These are phyloP conservation scores for Atta texana DNA, from an alignment of 1,140 invertebrate genomes.

Conservation along the genomic window DNA sequence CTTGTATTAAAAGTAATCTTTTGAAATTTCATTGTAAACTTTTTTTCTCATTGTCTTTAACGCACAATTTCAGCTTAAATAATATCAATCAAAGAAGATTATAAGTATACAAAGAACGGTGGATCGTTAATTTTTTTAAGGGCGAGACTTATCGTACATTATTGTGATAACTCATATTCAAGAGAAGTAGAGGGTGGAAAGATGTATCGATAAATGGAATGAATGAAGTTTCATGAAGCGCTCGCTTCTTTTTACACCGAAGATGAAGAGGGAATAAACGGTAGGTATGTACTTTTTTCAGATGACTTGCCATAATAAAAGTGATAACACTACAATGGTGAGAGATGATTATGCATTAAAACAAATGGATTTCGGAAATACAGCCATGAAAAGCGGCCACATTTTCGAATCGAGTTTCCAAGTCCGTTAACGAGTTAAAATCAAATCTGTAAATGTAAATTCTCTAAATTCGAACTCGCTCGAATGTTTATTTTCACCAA, in stretches of 20 bases:
- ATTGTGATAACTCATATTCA: slow-evolving; percentile 36
- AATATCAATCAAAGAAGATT: background rate
- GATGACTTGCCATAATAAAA: slow-evolving; percentile 20
- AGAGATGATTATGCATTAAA: background rate
- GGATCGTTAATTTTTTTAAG: slow-evolving; percentile 43
- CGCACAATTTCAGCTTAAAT: slow-evolving; percentile 16
- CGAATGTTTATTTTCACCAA: background rate
- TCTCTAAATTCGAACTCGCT: background rate
- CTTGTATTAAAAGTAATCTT: background rate
- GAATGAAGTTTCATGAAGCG: slow-evolving; percentile 28
- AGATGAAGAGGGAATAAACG: slow-evolving; percentile 1
- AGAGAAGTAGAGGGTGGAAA: background rate
- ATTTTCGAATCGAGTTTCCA: background rate
- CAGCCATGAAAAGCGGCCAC: background rate
- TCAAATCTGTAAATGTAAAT: background rate
- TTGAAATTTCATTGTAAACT: background rate
- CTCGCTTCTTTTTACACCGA: background rate
- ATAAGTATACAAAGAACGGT: slow-evolving; percentile 1
- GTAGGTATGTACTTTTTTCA: background rate
- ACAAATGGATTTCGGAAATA: background rate
- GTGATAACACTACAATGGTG: no score
- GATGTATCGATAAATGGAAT: slow-evolving; percentile 55
- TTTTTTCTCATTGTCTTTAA: background rate
- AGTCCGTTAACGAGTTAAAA: background rate
- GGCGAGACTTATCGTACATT: slow-evolving; percentile 4